phyloP scores from a whole-genome alignment of 2,797 vertebrate species.

The Neopelma chrysocephalum region DNA sequence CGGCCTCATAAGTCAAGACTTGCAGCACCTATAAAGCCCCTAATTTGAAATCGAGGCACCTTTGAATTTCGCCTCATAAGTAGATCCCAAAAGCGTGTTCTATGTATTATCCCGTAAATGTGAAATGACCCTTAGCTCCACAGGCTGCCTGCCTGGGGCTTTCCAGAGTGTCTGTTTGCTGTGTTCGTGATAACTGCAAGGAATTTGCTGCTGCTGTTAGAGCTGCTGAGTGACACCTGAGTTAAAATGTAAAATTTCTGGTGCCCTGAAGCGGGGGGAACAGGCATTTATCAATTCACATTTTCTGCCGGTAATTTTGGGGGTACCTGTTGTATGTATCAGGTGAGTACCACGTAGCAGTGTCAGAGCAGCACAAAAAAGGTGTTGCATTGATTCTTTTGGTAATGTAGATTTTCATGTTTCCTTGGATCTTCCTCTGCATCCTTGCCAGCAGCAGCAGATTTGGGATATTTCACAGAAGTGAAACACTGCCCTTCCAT shows the following conservation, averaged over 20 bases:
- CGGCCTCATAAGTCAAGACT: background rate
- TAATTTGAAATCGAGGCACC: background rate
- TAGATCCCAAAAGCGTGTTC: background rate
- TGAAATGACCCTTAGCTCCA: background rate
- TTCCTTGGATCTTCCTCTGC: background rate
- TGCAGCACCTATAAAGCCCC: background rate
- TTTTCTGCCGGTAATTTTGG: background rate
- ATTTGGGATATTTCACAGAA: background rate
- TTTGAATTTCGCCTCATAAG: background rate
- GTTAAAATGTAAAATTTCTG: background rate
- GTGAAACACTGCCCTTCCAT: background rate
- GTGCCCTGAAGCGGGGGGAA: background rate
- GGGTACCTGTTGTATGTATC: background rate
- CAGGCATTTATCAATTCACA: background rate
- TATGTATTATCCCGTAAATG: background rate
- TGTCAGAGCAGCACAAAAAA: background rate
- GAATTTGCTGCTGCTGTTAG: background rate
- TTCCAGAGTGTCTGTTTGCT: background rate
- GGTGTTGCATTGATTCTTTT: rapidly evolving
- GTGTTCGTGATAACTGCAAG: background rate
- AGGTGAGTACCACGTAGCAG: background rate
- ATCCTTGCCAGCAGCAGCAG: rapidly evolving
- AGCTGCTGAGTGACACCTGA: background rate
- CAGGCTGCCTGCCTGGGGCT: background rate
- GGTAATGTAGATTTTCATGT: background rate